A percentile compares a stretch with the other conserved stretches of the same genome.
Evolutionary conservation across 1,140 invertebrate genomes (phyloP).

Genomic region (Amphibalanus amphitrite): DNA sequence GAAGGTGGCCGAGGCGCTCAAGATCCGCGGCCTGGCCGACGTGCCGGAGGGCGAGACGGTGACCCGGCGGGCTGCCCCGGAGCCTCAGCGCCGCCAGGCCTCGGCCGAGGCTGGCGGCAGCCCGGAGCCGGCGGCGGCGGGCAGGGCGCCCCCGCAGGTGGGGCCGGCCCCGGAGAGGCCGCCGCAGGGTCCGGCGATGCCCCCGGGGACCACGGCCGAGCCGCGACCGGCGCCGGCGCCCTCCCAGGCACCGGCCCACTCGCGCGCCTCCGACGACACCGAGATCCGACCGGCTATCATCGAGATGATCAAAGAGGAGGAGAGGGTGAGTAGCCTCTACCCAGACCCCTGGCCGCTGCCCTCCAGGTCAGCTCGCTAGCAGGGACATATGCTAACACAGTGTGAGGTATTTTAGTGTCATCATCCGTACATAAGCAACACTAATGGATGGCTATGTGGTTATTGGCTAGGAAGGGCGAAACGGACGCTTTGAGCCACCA

Average conservation of each 20-base stretch:
- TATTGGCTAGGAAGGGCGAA: no score
- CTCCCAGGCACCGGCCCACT: constrained; percentile 12
- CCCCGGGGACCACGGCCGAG: constrained; percentile 24
- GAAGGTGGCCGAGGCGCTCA: constrained; percentile 58
- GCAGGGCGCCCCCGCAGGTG: constrained; percentile 21
- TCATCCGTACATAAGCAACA: no score
- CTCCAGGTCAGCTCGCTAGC: no score
- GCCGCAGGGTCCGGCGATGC: constrained; percentile 21
- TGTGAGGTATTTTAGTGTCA: no score
- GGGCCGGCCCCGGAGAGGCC: constrained; percentile 20
- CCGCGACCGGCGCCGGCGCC: constrained; percentile 15
- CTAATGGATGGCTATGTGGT: no score
- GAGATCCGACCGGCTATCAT: constrained; percentile 84
- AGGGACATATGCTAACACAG: no score
- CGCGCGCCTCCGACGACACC: constrained; percentile 44
- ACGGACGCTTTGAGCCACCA: no score
- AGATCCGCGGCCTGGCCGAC: constrained; percentile 70
- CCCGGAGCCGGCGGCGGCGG: constrained; percentile 28
- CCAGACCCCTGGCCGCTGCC: no score
- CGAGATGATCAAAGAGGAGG: constrained; percentile 86
- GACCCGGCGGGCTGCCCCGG: constrained; percentile 11
- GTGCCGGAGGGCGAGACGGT: constrained; percentile 33
- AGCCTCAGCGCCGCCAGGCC: constrained; percentile 9
- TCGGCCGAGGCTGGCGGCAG: constrained; percentile 30
- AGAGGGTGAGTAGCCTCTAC: constrained; percentile 79